phyloP scores from a whole-genome alignment of 2,113 vertebrate genomes.

The Bos taurus region DNA sequence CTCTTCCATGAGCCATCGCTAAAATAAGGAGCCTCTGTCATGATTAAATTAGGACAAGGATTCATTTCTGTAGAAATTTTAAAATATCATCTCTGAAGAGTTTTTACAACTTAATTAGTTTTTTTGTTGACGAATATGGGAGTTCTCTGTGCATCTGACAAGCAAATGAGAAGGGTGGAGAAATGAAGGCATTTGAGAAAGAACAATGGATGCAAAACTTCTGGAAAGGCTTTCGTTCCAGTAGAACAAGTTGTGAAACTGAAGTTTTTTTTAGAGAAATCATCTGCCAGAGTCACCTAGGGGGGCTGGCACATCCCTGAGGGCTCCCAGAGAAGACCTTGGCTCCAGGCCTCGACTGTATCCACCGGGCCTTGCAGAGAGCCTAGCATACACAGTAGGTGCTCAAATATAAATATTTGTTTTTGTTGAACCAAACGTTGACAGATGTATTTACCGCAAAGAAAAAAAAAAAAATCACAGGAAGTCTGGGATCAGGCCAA shows the following conservation, averaged over 20 bases:
- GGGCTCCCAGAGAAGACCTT: background rate
- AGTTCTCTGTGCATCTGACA: background rate
- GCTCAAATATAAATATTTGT: background rate
- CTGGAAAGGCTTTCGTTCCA: background rate
- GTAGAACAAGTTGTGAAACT: background rate
- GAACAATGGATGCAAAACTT: background rate
- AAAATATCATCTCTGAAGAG: constrained; percentile 39
- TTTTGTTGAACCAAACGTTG: background rate
- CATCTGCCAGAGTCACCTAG: background rate
- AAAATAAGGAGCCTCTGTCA: constrained; percentile 36
- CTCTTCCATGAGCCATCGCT: background rate
- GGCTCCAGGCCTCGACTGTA: background rate
- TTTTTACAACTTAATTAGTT: constrained; percentile 49
- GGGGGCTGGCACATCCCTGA: background rate
- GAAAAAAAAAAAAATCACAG: background rate
- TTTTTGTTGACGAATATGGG: constrained; percentile 12
- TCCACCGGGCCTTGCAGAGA: background rate
- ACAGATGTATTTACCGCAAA: background rate
- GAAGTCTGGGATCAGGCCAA: background rate
- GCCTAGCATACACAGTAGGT: background rate
- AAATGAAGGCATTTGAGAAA: background rate
- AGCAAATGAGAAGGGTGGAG: background rate
- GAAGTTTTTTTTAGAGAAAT: background rate
- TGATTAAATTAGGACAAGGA: constrained; percentile 40
- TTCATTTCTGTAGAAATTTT: constrained; percentile 12